Conservation (phyloP, 2,797 vertebrate species). For the Odontamblyopus rebecca region DNA sequence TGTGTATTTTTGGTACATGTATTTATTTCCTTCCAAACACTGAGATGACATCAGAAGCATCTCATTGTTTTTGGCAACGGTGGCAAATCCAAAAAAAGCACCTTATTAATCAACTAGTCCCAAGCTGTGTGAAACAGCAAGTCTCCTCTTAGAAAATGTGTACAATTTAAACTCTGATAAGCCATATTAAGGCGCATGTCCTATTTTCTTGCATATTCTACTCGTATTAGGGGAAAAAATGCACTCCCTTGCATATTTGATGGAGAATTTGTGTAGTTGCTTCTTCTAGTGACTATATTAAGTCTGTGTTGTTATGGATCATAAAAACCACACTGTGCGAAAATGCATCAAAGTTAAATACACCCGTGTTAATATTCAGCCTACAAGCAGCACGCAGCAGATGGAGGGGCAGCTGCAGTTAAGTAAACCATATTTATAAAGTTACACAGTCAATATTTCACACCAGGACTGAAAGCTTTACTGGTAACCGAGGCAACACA, state of each 20-base stretch:
- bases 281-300: conserved; percentile 40
- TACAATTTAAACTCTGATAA: no score
- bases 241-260: not conserved
- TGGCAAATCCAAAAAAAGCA: no score
- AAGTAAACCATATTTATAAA: conserved; percentile 49
- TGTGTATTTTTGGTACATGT: no score
- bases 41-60: no score
- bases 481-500: conserved; percentile 16
- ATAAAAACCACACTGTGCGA: conserved; percentile 60
- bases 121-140: no score
- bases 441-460: conserved; percentile 38
- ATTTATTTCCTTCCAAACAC: no score
- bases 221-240: not conserved
- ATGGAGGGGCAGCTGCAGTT: conserved; percentile 60
- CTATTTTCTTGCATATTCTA: not conserved
- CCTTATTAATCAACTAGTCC: no score
- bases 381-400: conserved; percentile 59
- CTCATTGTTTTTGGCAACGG: not conserved
- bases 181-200: not conserved
- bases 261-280: conserved; percentile 40
- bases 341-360: conserved; percentile 69
- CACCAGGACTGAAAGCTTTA: conserved; percentile 34
- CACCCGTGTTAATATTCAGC: conserved; percentile 54
- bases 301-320: conserved; percentile 51
- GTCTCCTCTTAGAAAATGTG: no score